phyloP scores from a whole-genome alignment of 2,888 invertebrate species.

The Ophioninae sp. region DNA sequence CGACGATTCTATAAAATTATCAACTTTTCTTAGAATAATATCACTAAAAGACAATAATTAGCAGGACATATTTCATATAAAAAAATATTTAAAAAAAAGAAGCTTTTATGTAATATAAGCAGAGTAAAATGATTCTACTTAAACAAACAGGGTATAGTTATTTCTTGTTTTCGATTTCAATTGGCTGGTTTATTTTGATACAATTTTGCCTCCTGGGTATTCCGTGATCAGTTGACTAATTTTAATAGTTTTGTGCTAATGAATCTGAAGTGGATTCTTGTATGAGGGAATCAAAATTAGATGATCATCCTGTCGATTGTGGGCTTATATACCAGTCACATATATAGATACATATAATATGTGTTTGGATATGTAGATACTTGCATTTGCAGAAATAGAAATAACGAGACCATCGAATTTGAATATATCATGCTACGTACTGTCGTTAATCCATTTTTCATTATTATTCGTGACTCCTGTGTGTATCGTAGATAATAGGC shows the following conservation, averaged over 20 bases:
- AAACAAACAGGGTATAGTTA: background rate
- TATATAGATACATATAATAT: too few relatives aligned
- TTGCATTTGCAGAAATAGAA: background rate
- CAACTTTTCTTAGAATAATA: too few relatives aligned
- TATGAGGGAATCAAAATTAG: background rate
- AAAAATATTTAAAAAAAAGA: too few relatives aligned
- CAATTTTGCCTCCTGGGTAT: background rate
- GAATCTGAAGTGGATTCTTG: background rate
- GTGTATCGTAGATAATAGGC: slow-evolving; percentile 13
- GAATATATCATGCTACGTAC: slow-evolving; percentile 29
- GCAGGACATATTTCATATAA: too few relatives aligned
- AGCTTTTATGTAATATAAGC: too few relatives aligned
- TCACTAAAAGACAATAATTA: too few relatives aligned
- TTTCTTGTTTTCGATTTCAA: background rate
- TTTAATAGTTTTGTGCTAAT: background rate
- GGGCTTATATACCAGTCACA: background rate
- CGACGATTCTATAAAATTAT: too few relatives aligned
- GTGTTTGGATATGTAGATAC: background rate
- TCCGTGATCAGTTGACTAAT: background rate
- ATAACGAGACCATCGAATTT: slow-evolving; percentile 28
- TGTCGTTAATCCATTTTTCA: slow-evolving; percentile 66
- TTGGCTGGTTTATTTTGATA: background rate
- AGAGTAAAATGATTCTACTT: background rate
- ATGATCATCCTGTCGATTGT: background rate
- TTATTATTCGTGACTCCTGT: slow-evolving; percentile 69